Evolutionary conservation across 2,797 vertebrate species (phyloP).

Genomic region (Hybognathus amarus): DNA sequence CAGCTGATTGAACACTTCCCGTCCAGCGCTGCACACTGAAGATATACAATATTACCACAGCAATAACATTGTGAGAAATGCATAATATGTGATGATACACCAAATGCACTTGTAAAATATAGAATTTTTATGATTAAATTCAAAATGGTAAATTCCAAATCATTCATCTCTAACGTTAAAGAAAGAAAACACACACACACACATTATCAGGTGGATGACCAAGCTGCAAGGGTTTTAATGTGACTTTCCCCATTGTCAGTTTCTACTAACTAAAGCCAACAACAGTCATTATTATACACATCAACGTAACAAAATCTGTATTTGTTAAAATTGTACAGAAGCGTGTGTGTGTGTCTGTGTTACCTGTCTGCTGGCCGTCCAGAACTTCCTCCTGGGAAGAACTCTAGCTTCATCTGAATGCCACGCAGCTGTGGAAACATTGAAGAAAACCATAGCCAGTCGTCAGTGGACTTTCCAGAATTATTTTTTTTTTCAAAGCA

Average conservation of each 20-base stretch:
- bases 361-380: conserved; percentile 99
- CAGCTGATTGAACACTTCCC: conserved; percentile 96
- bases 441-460: conserved; percentile 58
- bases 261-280: neutral
- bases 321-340: no score
- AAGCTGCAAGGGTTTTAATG: neutral
- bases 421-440: conserved; percentile 88
- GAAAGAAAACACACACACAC: neutral
- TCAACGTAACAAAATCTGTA: no score
- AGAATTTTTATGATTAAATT: neutral
- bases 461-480: neutral
- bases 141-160: neutral
- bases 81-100: neutral
- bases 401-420: conserved; percentile 99
- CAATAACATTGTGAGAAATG: neutral
- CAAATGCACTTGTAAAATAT: neutral
- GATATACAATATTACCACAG: neutral
- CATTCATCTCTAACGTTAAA: neutral
- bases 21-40: conserved; percentile 92
- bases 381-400: conserved; percentile 99
- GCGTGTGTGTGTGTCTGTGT: conserved; percentile 33
- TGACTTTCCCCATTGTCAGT: neutral
- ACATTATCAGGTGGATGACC: no score
- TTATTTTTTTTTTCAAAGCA: neutral
- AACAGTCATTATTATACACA: no score